Conservation (phyloP, 2,888 invertebrate genomes). For the Lithophane socia region DNA sequence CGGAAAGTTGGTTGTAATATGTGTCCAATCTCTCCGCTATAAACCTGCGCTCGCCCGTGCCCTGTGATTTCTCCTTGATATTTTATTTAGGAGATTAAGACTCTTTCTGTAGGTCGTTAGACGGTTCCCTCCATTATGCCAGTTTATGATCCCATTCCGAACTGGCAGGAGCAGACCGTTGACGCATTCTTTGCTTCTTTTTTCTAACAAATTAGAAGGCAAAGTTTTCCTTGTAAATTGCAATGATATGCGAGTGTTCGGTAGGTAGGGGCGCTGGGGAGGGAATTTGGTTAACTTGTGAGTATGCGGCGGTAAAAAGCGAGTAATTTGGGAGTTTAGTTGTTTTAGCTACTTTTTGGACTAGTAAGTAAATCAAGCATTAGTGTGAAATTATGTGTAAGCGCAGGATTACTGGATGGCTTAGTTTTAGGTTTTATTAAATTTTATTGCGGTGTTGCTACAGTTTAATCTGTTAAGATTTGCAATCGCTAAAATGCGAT, state of each 20-base stretch:
- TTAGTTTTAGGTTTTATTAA: background rate
- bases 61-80: constrained; percentile 88
- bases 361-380: constrained; percentile 17
- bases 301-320: background rate
- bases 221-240: constrained; percentile 77
- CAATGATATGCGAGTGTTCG: constrained; percentile 70
- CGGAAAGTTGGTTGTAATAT: constrained; percentile 66
- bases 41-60: constrained; percentile 73
- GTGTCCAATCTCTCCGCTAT: constrained; percentile 78
- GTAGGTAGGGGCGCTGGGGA: constrained; percentile 24
- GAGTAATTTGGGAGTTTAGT: constrained; percentile 22
- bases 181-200: constrained; percentile 70
- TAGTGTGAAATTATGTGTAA: constrained; percentile 13
- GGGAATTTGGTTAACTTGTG: constrained; percentile 32
- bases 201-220: constrained; percentile 73
- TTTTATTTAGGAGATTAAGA: constrained; percentile 87
- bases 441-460: background rate
- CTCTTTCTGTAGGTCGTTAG: constrained; percentile 80
- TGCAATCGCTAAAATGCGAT: no score
- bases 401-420: background rate
- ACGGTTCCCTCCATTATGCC: constrained; percentile 81
- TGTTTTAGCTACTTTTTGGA: constrained; percentile 24
- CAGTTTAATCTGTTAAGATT: no score
- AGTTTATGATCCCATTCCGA: constrained; percentile 83
- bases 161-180: constrained; percentile 78